phyloP scores from a whole-genome alignment of 2,797 vertebrate genomes.

The Fratercula arctica region DNA sequence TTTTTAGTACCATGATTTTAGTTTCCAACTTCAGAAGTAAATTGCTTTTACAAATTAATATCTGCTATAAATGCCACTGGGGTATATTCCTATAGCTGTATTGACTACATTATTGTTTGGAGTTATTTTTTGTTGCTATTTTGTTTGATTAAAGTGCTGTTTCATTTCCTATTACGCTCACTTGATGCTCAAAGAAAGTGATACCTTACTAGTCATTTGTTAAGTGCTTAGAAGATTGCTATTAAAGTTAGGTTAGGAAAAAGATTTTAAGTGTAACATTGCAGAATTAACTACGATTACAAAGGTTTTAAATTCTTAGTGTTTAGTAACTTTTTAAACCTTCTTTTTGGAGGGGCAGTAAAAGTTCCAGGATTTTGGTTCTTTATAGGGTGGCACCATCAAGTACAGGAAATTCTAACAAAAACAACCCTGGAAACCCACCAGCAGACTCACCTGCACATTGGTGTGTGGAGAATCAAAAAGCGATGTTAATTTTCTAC shows the following conservation, averaged over 20 bases:
- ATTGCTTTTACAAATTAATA: neutral
- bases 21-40: neutral
- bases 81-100: neutral
- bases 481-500: neutral
- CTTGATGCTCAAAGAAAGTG: neutral
- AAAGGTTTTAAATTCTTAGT: neutral
- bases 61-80: neutral
- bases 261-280: neutral
- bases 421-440: neutral
- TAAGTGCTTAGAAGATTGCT: neutral
- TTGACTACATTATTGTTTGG: neutral
- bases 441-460: neutral
- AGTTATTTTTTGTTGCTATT: neutral
- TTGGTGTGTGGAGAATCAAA: neutral
- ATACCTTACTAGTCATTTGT: neutral
- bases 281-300: neutral
- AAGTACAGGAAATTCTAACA: neutral
- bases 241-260: neutral
- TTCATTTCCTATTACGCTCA: neutral
- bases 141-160: neutral
- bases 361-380: neutral
- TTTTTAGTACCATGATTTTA: neutral
- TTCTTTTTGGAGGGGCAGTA: fast-evolving
- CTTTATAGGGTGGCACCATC: neutral
- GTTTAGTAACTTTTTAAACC: neutral